A percentile compares a stretch with the other conserved stretches of the same genome.
Conservation (phyloP, 1,140 invertebrate genomes). For the Solenopsis fugax region DNA sequence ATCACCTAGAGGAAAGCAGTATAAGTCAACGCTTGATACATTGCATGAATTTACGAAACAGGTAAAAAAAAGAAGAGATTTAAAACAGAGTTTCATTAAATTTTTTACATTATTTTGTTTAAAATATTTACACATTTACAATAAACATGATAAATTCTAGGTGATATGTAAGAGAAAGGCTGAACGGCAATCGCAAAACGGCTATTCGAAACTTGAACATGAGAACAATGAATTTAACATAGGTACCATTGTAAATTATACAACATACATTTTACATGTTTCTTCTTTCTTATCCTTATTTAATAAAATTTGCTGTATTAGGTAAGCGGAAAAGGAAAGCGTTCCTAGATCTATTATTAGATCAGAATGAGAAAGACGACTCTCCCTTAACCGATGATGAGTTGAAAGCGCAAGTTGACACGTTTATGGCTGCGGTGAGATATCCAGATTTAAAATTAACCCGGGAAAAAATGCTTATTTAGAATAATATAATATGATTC, state of each 20-base stretch:
- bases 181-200: slow-evolving; percentile 11
- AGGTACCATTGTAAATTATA: slow-evolving; percentile 22
- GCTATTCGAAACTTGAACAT: background rate
- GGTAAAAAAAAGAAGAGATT: slow-evolving; percentile 74
- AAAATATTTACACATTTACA: background rate
- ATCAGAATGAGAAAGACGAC: slow-evolving; percentile 86
- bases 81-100: background rate
- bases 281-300: background rate
- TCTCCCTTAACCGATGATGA: slow-evolving; percentile 88
- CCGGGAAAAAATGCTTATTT: no score
- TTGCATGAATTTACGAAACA: slow-evolving; percentile 88
- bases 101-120: background rate
- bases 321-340: slow-evolving; percentile 85
- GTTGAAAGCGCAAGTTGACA: slow-evolving; percentile 91
- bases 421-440: slow-evolving; percentile 92
- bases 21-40: slow-evolving; percentile 83
- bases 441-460: slow-evolving; percentile 42
- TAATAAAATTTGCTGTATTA: slow-evolving; percentile 48
- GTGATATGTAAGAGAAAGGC: slow-evolving; percentile 51
- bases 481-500: no score
- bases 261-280: background rate
- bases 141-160: slow-evolving; percentile 26
- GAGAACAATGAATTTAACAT: slow-evolving; percentile 10
- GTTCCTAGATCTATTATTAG: slow-evolving; percentile 92
- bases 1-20: slow-evolving; percentile 82